These are phyloP conservation scores for Polydrusus tereticollis DNA, from an alignment of 2,888 invertebrate species.

Conservation along the genomic window DNA sequence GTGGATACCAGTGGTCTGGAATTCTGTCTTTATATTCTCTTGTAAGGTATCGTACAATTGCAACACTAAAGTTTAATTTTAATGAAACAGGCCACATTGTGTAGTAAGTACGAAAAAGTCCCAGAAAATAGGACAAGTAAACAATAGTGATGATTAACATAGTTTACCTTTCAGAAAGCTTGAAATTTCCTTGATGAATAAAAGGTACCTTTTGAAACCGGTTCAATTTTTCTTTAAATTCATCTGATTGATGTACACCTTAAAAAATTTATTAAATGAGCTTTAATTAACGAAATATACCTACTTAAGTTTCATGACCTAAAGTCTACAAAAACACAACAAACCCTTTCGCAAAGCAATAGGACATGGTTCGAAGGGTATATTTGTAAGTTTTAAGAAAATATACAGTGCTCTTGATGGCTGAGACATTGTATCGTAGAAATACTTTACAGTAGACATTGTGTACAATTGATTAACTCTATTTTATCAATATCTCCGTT, in stretches of 20 bases:
- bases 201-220: constrained; percentile 72
- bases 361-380: constrained; percentile 66
- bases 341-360: constrained; percentile 68
- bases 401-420: constrained; percentile 69
- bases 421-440: constrained; percentile 69
- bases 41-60: constrained; percentile 74
- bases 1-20: constrained; percentile 77
- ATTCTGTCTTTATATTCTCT: constrained; percentile 70
- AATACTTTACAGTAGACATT: constrained; percentile 55
- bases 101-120: neutral
- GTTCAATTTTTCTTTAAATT: constrained; percentile 67
- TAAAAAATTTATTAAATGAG: constrained; percentile 44
- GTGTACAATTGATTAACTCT: neutral
- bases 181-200: constrained; percentile 71
- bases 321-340: constrained; percentile 14
- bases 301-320: too few species aligned
- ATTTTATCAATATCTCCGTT: too few species aligned
- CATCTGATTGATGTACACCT: constrained; percentile 70
- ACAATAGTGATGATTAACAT: neutral
- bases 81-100: neutral
- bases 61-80: constrained; percentile 6
- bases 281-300: too few species aligned
- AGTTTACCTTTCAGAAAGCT: constrained; percentile 69
- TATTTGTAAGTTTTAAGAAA: constrained; percentile 67
- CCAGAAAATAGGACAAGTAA: too few species aligned